Base-by-base conservation (phyloP, 2,888 invertebrate genomes). In the Drosophila robusta region DNA sequence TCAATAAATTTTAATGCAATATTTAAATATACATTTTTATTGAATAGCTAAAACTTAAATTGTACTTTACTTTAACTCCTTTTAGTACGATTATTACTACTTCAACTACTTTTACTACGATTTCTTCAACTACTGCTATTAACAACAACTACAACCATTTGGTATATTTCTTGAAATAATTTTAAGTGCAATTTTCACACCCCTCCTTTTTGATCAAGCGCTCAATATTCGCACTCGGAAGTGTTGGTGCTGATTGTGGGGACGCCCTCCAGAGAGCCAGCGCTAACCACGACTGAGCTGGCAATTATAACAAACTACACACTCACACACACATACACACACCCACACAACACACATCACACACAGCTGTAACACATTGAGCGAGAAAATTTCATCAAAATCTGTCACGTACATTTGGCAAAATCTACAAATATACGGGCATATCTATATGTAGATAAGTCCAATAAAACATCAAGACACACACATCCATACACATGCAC, bases 361-460 rank as follows among this genome's bases (percentile, higher is more conserved):
- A 18, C 41, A 46, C 46, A 61, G 51, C 60, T 60, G 62, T 56
- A 67, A 47, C 73, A 71, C 71, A 81, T 81, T 82, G 75, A 51
- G 62, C 80, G 52, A 65, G 49, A 63, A 77, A 80, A 80, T 83
- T 80, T 83, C 78, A 80, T 80, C 68, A 80, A 80, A 84, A 80
- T 80, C 75, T 80, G 81, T 83, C 84, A 80, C 79, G 84, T 80
- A 77, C 70, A 39, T 67, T 62, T 41, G 61, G 50, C 39, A 54
- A 41, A 57, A 50, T 12, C 46, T 45, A 45, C 34, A 58, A 58
- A 54, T 34, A 75, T 57, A 65, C 26, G 41, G 54, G 36, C 55
- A 67, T 51, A 50, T 54, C 44, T 50, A 36, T 45, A 32, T 51
- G 36, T 62, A 22, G 29, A 41, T 66, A 39, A 39, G 38, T 58